Base-by-base conservation (phyloP, 1,140 invertebrate species). In the Sminthurinus signatus region DNA sequence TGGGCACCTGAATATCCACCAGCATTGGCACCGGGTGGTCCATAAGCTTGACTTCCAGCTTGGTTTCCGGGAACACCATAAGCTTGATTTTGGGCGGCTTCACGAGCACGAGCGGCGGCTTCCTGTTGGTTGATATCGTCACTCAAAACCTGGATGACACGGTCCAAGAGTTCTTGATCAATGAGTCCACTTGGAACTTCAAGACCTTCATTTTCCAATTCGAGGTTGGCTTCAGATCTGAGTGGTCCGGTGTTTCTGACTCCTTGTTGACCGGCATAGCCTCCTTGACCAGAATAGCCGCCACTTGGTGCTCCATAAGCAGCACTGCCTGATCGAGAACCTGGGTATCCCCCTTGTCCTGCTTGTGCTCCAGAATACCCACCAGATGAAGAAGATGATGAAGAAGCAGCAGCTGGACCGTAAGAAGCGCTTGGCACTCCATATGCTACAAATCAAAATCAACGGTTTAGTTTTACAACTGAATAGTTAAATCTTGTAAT, bases 141-240 rank as follows among this genome's bases (percentile, higher is more conserved):
- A 42, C 29, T 39, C 8, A 56, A 3, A 56, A 19, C 54, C 10
- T 56, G 29, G 10, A 56, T 31, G 21, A 56, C 54, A 12, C 32
- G 28, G 54, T 56, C 32, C 32, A 56, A 56, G 21, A 56, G 54
- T 8, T 56, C 54, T 23, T 56, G 54, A 4, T 23, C 54, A 25
- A 56, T 19, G 21, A 56, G 31, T 27, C 39, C 54, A 39, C 32
- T 56, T 4, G 54, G 54, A 19, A 56, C 3, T 27, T 39, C n/a
- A 21, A n/a, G 29, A 27, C 54, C 54, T 25, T 56, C 54, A 27
- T 56, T 39, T 23, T 56, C 54, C 5, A 56, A 21, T 39, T 56
- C 3, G 2, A 56, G 36, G 32, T 56, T 25, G 3, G 31, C 8
- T 5, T 56, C 54, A 19, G 54, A 56, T 19, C 14, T 31, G 31